phyloP scores from a whole-genome alignment of 2,888 invertebrate genomes.

The Griposia aprilina region DNA sequence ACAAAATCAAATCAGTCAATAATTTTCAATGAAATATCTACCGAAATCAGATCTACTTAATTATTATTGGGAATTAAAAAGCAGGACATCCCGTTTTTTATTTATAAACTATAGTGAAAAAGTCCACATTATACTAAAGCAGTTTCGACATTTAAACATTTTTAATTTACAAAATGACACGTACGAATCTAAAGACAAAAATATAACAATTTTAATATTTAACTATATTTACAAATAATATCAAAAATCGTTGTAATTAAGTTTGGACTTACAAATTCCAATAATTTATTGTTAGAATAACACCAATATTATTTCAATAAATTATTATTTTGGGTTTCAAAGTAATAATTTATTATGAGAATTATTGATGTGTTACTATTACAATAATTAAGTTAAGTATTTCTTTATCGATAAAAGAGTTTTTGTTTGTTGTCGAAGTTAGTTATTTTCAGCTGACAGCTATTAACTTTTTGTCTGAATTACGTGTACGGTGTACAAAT shows the following conservation, averaged over 20 bases:
- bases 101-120: constrained; percentile 6
- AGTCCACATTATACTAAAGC: constrained; percentile 24
- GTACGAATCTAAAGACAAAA: constrained; percentile 64
- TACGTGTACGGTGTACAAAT: background rate
- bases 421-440: constrained; percentile 1
- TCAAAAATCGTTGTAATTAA: constrained; percentile 75
- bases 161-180: constrained; percentile 68
- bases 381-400: constrained; percentile 46
- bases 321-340: background rate
- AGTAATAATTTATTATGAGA: constrained; percentile 26
- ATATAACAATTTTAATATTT: constrained; percentile 61
- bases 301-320: constrained; percentile 34
- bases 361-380: constrained; percentile 15
- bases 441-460: background rate
- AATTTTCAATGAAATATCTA: constrained; percentile 9
- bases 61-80: constrained; percentile 22
- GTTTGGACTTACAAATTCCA: constrained; percentile 71
- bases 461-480: background rate
- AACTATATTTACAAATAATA: constrained; percentile 66
- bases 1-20: constrained; percentile 41
- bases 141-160: constrained; percentile 54
- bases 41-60: constrained; percentile 21
- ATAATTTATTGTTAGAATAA: constrained; percentile 58
- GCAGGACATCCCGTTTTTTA: constrained; percentile 9
- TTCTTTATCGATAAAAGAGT: constrained; percentile 53